phyloP scores from a whole-genome alignment of 64 coral and sea anemone genomes.

The Dendronephthya gigantea region DNA sequence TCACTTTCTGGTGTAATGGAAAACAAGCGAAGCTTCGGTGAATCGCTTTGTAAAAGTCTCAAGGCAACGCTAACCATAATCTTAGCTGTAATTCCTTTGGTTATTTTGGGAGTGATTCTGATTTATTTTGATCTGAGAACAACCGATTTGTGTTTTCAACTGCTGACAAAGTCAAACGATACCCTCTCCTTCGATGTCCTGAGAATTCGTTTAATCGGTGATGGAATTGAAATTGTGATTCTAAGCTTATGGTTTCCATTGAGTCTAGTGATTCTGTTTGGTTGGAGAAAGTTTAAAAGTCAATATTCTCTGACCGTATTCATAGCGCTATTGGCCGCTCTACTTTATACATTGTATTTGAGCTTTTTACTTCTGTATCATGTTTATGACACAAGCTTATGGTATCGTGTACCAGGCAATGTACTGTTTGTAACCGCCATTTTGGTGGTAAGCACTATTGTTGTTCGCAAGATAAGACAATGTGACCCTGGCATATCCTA shows the following conservation, averaged over 20 bases:
- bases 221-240: background rate
- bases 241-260: background rate
- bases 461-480: background rate
- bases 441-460: background rate
- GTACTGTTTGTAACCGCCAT: background rate
- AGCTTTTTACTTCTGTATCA: too few relatives aligned
- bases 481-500: background rate
- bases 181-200: conserved; percentile 14
- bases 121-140: conserved; percentile 35
- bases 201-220: background rate
- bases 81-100: conserved; percentile 6
- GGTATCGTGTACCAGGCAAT: background rate
- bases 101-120: background rate
- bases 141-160: background rate
- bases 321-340: background rate
- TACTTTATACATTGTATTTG: background rate
- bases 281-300: background rate
- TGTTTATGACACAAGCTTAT: too few relatives aligned
- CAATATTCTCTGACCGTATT: background rate
- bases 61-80: conserved; percentile 6
- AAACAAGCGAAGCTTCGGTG: background rate
- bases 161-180: background rate
- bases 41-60: background rate
- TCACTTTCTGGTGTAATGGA: background rate
- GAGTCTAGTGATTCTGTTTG: background rate